Base-by-base conservation (phyloP, 2,888 invertebrate species). In the Pollenia labialis region DNA sequence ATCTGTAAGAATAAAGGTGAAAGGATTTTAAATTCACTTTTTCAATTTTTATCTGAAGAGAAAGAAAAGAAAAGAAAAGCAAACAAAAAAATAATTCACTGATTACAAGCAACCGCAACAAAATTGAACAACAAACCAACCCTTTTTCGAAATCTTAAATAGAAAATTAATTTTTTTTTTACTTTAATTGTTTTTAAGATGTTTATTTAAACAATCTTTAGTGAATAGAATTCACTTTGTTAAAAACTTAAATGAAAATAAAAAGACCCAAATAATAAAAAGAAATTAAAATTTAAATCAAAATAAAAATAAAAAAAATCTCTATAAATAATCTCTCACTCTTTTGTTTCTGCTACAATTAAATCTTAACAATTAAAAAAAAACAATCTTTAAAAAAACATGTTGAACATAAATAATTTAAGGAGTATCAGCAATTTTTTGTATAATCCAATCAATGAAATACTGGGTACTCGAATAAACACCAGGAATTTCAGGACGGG, bases 381-480 rank as follows among this genome's bases (percentile, higher is more conserved):
- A 44, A 32, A 48, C 1, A 46, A 64, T 46, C n/a, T 12, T 46
- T 50, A 16, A 48, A 48, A 58, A 8, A 40, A 23, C 10, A 64
- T 11, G 12, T 4, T 12, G 4, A 2, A 4, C 1, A 4, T 16
- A n/a, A 6, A 10, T 32, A 18, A 66, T 0, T 84, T 88, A 89
- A 40, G 77, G 66, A 12, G 93, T 91, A 79, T 92, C 81, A 32
- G 90, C 90, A n/a, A 93, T 79, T 88, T 89, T 94, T 89, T 92
- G 88, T 79, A 91, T 87, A 82, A 96, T 95, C 96, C 96, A 96
- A 88, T 95, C 94, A 9, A 95, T 90, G 89, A 95, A 96, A 72
- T 94, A 90, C 4, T 95, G 94, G 0, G 95, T 94, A 88, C 95
- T 93, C 0, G 95, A 94, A 90, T 96, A 96, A 9, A 96, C 95